Conservation (phyloP, 2,888 invertebrate species). For the Athalia cordata region DNA sequence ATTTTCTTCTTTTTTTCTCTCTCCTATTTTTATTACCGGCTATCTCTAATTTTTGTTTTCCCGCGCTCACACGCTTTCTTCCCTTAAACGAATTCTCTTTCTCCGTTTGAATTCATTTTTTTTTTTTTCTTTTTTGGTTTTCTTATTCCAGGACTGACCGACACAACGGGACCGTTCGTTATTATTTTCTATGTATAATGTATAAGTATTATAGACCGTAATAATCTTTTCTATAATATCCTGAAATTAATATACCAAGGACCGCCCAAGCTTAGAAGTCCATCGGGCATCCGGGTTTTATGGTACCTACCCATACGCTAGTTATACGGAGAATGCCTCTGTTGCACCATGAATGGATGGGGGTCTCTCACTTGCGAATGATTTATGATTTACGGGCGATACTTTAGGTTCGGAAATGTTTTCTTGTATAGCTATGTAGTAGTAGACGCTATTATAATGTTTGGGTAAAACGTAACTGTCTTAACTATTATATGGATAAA, state of each 20-base stretch:
- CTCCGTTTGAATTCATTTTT: no score
- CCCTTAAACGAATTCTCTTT: no score
- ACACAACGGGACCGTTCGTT: no score
- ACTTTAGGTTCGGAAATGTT: constrained; percentile 32
- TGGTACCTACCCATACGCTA: neutral
- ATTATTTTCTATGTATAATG: no score
- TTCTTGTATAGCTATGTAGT: constrained; percentile 23
- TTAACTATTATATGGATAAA: neutral
- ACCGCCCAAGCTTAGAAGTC: constrained; percentile 23
- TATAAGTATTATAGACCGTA: no score
- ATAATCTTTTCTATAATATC: neutral
- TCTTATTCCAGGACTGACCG: no score
- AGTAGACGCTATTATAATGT: neutral
- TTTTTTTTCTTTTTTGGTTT: no score
- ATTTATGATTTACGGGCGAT: constrained; percentile 43
- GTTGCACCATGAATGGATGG: constrained; percentile 25
- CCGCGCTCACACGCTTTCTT: neutral
- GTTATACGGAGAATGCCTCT: neutral
- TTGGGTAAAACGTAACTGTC: constrained; percentile 28
- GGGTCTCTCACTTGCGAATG: constrained; percentile 33
- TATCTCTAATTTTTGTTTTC: neutral
- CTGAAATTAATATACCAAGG: constrained; percentile 12
- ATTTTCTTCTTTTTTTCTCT: neutral
- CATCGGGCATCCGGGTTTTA: neutral
- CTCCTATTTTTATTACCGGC: neutral